phyloP scores from a whole-genome alignment of 2,888 invertebrate genomes.

The Nomada fabriciana region DNA sequence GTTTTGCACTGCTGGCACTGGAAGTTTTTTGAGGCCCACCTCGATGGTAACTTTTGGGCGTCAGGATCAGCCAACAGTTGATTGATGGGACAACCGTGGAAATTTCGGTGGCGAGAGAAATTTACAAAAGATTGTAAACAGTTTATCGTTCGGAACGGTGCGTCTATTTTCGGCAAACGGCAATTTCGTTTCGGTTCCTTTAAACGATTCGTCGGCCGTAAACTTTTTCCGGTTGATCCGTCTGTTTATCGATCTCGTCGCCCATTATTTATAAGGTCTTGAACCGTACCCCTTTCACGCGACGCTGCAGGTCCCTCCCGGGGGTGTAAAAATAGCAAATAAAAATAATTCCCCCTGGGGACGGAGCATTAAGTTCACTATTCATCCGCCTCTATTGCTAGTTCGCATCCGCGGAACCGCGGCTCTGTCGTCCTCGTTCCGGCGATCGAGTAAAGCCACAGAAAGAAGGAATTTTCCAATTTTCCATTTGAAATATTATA shows the following conservation, averaged over 20 bases:
- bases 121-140: neutral
- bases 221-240: constrained; percentile 21
- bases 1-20: too few species aligned
- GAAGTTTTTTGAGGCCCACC: neutral
- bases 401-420: neutral
- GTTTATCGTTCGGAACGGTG: neutral
- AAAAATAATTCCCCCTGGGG: constrained; percentile 33
- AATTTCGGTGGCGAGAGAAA: neutral
- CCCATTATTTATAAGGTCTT: constrained; percentile 47
- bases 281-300: constrained; percentile 47
- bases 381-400: neutral
- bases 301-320: constrained; percentile 26
- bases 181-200: neutral
- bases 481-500: too few species aligned
- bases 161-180: neutral
- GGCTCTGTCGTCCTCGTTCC: neutral
- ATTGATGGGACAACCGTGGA: neutral
- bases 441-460: neutral
- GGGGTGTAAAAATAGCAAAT: constrained; percentile 46
- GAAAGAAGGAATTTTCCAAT: neutral
- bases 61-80: neutral
- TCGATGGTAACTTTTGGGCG: neutral
- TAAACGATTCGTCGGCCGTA: neutral
- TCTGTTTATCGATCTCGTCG: constrained; percentile 41
- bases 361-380: constrained; percentile 14